Base-by-base conservation (phyloP, 2,888 invertebrate genomes). In the Timema podura region DNA sequence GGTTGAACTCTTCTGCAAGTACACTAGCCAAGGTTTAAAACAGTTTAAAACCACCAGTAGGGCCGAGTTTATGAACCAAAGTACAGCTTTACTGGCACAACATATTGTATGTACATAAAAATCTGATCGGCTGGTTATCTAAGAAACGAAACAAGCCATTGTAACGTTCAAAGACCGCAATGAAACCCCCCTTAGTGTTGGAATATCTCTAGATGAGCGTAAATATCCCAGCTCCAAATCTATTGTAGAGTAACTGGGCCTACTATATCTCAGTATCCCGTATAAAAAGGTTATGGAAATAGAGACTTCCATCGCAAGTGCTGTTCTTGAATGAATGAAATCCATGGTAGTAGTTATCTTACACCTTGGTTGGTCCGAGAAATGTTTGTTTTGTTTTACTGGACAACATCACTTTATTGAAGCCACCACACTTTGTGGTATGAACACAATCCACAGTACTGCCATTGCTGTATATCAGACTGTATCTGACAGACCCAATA, bases 351-450 rank as follows among this genome's bases (percentile, higher is more conserved):
- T 13, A n/a, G n/a, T 57, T 57, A n/a, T 57, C 15, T 57, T 57
- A 15, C 57, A 57, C 15, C n/a, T 6, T 57, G 57, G 1, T n/a
- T 57, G 13, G 57, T 13, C 1, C 57, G 30, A 30, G 15, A 57
- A 15, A 57, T 57, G 9, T 57, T 57, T 57, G 15, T 57, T 57
- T 57, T 2, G 15, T 57, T 57, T 5, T 30, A 57, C n/a, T 57
- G n/a, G 57, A 57, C 15, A 57, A 57, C 57, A 57, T 57, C 57
- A 57, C 8, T 57, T 57, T 57, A 13, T 57, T 57, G 57, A n/a
- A 57, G 15, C 15, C n/a, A 57, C 15, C n/a, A 57, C 57, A 57
- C n/a, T 30, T 8, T 57, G 57, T n/a, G 13, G 13, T 5, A 57
- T n/a, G 57, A n/a, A 57, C n/a, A 57, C 57, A 57, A 15, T 57